phyloP scores from a whole-genome alignment of 2,113 vertebrate genomes.

The Aspiorhynchus laticeps region DNA sequence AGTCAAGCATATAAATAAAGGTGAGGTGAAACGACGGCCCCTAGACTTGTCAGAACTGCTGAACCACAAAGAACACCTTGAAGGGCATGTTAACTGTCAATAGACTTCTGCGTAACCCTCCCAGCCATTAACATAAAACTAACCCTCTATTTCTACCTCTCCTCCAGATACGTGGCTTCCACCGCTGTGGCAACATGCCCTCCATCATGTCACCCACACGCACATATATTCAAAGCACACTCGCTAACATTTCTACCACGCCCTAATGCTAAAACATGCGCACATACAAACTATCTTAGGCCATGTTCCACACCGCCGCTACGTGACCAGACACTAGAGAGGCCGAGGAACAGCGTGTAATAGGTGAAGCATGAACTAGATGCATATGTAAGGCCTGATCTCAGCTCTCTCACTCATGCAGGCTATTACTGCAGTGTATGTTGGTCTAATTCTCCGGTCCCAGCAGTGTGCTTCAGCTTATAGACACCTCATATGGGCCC shows the following conservation, averaged over 20 bases:
- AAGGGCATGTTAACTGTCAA: conserved; percentile 85
- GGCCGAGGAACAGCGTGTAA: conserved; percentile 64
- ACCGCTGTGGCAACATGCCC: not conserved
- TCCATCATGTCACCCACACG: conserved; percentile 29
- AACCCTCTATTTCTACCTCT: conserved; percentile 47
- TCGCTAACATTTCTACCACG: conserved; percentile 14
- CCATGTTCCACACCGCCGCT: conserved; percentile 65
- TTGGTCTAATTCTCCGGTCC: conserved; percentile 37
- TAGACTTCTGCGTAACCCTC: conserved; percentile 77
- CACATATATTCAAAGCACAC: conserved; percentile 47
- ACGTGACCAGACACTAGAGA: conserved; percentile 48
- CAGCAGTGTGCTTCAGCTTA: conserved; percentile 48
- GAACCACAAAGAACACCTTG: conserved; percentile 92
- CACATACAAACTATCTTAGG: conserved; percentile 49
- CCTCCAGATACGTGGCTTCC: not conserved
- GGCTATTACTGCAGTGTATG: conserved; percentile 46
- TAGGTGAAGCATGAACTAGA: conserved; percentile 39
- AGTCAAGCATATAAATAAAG: conserved; percentile 98
- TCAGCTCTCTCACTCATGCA: conserved; percentile 47
- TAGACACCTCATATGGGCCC: conserved; percentile 39
- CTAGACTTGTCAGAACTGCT: conserved; percentile 96
- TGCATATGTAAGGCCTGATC: conserved; percentile 54
- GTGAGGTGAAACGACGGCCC: conserved; percentile 89
- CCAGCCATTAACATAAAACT: conserved; percentile 80
- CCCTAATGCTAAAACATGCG: conserved; percentile 36